These are phyloP conservation scores for Sarcophaga peregrina DNA, from an alignment of 1,140 invertebrate genomes.

Conservation along the genomic window DNA sequence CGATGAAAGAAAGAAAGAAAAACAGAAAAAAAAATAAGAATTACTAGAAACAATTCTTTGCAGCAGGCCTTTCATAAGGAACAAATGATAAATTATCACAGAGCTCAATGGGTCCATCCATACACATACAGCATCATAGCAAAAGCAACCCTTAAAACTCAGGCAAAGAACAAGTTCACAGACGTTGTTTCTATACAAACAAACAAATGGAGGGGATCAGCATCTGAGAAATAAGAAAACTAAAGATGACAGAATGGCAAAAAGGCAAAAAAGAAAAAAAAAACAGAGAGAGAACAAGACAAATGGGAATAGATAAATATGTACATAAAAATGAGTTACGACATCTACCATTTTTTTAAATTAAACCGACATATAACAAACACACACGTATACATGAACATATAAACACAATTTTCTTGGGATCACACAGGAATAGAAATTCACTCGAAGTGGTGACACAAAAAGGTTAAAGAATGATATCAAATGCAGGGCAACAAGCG, in stretches of 20 bases:
- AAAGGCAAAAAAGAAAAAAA: conserved; percentile 36
- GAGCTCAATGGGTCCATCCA: conserved; percentile 39
- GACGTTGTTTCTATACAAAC: conserved; percentile 4
- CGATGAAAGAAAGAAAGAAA: not conserved
- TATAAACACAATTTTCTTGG: not conserved
- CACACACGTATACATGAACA: not conserved
- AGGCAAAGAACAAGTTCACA: conserved; percentile 16
- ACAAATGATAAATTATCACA: conserved; percentile 63
- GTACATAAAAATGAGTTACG: conserved; percentile 66
- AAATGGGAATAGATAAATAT: conserved; percentile 53
- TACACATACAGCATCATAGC: conserved; percentile 22
- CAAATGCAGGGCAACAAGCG: conserved; percentile 25
- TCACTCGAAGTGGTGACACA: conserved; percentile 51
- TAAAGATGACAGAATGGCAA: conserved; percentile 29
- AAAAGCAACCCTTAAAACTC: conserved; percentile 56
- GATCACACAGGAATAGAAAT: conserved; percentile 52
- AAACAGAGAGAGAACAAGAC: conserved; percentile 40
- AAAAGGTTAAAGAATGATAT: conserved; percentile 60
- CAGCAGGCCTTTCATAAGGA: conserved; percentile 25
- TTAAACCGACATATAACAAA: conserved; percentile 25
- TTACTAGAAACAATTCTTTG: conserved; percentile 14
- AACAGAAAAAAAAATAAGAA: not conserved
- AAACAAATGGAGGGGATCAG: not conserved
- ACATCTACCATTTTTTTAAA: conserved; percentile 62
- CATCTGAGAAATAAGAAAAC: conserved; percentile 26